Percentiles rank a stretch among this genome's conserved stretches.
These are phyloP conservation scores for Herpetotheres cachinnans DNA, from an alignment of 2,113 vertebrate genomes.

Conservation along the genomic window DNA sequence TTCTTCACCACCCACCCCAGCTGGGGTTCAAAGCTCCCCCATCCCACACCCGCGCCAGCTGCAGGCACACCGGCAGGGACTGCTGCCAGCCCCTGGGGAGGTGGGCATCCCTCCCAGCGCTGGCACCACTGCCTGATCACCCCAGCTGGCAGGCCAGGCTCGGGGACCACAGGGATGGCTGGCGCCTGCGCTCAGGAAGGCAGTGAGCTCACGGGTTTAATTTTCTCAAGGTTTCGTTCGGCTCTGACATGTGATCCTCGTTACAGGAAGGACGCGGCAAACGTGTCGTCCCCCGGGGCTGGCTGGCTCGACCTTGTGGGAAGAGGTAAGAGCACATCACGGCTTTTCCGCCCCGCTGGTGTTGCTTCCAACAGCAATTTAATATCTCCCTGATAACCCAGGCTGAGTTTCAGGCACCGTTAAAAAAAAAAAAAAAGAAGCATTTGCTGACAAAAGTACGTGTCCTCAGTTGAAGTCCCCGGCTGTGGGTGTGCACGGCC, in stretches of 20 bases:
- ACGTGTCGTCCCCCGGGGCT: background rate
- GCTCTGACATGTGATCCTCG: slow-evolving; percentile 53
- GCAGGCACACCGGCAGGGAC: accelerated
- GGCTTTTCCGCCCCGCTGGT: slow-evolving; percentile 11
- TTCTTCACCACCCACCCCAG: too few relatives aligned
- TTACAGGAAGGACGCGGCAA: slow-evolving; percentile 44
- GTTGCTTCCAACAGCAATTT: slow-evolving; percentile 52
- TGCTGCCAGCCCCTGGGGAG: accelerated
- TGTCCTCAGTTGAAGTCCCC: background rate
- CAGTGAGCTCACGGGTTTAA: slow-evolving; percentile 48
- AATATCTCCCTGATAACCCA: slow-evolving; percentile 35
- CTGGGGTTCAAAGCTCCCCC: background rate
- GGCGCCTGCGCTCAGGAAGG: slow-evolving; percentile 13
- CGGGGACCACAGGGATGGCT: background rate
- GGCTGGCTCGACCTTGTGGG: slow-evolving; percentile 52
- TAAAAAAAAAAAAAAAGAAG: background rate
- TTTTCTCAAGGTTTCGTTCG: slow-evolving; percentile 22
- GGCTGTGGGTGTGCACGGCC: background rate
- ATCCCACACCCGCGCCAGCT: accelerated
- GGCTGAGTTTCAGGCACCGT: background rate
- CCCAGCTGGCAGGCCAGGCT: background rate
- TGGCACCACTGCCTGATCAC: background rate
- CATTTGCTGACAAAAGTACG: background rate
- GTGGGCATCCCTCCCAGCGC: background rate
- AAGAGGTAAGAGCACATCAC: slow-evolving; percentile 43